phyloP scores from a whole-genome alignment of 1,140 invertebrate species.

The Lepidurus apus region DNA sequence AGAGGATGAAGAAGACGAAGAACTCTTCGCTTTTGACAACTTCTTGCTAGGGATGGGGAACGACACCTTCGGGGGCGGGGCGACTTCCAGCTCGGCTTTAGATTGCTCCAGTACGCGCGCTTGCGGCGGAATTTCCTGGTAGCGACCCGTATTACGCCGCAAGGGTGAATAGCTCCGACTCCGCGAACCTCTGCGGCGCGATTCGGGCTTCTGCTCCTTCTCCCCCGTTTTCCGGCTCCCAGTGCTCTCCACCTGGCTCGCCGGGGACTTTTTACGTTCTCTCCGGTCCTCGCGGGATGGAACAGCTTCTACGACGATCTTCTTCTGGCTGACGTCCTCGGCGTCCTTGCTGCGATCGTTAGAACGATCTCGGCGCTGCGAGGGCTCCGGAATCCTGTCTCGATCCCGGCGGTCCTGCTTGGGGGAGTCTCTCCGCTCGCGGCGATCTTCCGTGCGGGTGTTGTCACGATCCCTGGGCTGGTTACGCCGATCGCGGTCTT shows the following conservation, averaged over 20 bases:
- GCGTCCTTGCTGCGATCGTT: not conserved
- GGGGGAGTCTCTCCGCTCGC: not conserved
- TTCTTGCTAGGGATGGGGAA: not conserved
- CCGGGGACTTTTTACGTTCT: not conserved
- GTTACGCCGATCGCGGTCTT: not conserved
- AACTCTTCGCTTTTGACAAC: constrained; percentile 27
- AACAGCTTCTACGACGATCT: not conserved
- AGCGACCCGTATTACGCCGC: constrained; percentile 56
- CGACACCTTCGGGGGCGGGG: not conserved
- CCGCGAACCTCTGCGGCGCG: no score
- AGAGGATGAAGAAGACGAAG: constrained; percentile 28
- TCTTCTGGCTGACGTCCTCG: not conserved
- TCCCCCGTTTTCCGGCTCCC: not conserved
- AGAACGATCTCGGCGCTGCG: constrained; percentile 14
- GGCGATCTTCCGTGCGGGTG: constrained; percentile 1
- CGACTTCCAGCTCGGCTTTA: not conserved
- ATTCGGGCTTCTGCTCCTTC: not conserved
- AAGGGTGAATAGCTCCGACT: constrained; percentile 58
- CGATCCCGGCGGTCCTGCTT: not conserved
- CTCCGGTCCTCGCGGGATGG: not conserved
- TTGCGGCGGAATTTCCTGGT: constrained; percentile 52
- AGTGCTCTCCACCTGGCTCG: not conserved
- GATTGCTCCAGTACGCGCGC: not conserved
- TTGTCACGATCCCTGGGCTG: not conserved
- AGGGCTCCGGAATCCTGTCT: not conserved